Evolutionary conservation across 2,888 invertebrate genomes (phyloP).

Genomic region (Campopleginae sp.): DNA sequence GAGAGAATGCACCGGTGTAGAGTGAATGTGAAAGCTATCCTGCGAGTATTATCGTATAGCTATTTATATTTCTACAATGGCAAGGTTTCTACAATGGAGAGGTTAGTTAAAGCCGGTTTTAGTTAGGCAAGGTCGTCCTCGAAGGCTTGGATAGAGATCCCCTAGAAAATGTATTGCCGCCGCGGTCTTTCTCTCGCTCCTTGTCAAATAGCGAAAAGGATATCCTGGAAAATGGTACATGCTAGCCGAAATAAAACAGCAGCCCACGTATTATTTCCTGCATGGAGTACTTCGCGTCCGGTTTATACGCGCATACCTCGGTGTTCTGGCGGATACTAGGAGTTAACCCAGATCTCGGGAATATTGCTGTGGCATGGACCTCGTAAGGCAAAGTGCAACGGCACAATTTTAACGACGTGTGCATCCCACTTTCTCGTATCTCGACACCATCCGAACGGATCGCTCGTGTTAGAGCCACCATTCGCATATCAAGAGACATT

Average conservation of each 20-base stretch:
- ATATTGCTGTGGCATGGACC: slow-evolving; percentile 55
- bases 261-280: slow-evolving; percentile 25
- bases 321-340: background rate
- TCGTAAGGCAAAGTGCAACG: slow-evolving; percentile 61
- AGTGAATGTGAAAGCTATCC: slow-evolving; percentile 61
- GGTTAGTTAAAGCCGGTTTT: slow-evolving; percentile 81
- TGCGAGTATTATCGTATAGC: slow-evolving; percentile 47
- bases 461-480: background rate
- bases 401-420: slow-evolving; percentile 61
- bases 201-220: slow-evolving; percentile 41
- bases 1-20: slow-evolving; percentile 36
- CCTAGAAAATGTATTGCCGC: slow-evolving; percentile 58
- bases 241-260: slow-evolving; percentile 53
- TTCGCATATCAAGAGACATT: slow-evolving; percentile 13
- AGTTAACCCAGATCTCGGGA: slow-evolving; percentile 44
- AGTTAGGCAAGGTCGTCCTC: slow-evolving; percentile 78
- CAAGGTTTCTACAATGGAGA: slow-evolving; percentile 59
- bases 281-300: slow-evolving; percentile 19
- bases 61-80: slow-evolving; percentile 71
- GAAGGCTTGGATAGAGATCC: slow-evolving; percentile 53
- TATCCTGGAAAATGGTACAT: slow-evolving; percentile 41
- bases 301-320: slow-evolving; percentile 16
- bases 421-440: slow-evolving; percentile 32
- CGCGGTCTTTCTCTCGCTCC: slow-evolving; percentile 42
- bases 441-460: slow-evolving; percentile 39